Percentiles rank a stretch among this genome's conserved stretches.
phyloP scores from a whole-genome alignment of 2,888 invertebrate genomes.

The Branchipolynoe longqiensis region DNA sequence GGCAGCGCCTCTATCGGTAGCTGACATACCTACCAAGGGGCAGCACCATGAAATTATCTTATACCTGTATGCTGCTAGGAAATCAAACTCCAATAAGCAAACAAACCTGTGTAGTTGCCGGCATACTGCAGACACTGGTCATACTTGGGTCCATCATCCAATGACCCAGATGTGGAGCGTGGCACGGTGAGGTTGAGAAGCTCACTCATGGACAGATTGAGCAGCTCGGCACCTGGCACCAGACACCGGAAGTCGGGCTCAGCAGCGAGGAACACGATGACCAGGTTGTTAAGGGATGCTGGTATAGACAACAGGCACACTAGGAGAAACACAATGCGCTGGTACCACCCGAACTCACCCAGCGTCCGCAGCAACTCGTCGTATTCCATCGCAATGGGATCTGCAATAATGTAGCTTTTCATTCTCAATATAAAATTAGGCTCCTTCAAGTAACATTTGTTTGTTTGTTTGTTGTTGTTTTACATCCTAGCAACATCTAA shows the following conservation, averaged over 20 bases:
- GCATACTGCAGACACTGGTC: background rate
- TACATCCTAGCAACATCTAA: no score
- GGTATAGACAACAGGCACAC: background rate
- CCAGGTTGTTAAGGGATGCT: background rate
- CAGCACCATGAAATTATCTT: no score
- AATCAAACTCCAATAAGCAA: no score
- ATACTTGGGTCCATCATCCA: no score
- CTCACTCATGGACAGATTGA: background rate
- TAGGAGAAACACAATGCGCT: background rate
- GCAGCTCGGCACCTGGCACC: background rate
- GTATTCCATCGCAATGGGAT: background rate
- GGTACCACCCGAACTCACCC: background rate
- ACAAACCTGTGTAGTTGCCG: conserved; percentile 8
- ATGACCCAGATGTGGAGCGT: background rate
- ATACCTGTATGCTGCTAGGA: no score
- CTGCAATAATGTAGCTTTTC: no score
- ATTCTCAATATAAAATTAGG: no score
- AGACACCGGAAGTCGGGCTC: background rate
- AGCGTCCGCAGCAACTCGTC: background rate
- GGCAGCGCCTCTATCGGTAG: no score
- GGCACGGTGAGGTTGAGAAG: background rate
- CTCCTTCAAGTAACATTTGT: no score
- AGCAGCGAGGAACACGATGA: conserved; percentile 14
- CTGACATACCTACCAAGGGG: no score
- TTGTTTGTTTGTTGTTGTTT: no score